phyloP scores from a whole-genome alignment of 1,140 invertebrate species.

The Drosophila lini region DNA sequence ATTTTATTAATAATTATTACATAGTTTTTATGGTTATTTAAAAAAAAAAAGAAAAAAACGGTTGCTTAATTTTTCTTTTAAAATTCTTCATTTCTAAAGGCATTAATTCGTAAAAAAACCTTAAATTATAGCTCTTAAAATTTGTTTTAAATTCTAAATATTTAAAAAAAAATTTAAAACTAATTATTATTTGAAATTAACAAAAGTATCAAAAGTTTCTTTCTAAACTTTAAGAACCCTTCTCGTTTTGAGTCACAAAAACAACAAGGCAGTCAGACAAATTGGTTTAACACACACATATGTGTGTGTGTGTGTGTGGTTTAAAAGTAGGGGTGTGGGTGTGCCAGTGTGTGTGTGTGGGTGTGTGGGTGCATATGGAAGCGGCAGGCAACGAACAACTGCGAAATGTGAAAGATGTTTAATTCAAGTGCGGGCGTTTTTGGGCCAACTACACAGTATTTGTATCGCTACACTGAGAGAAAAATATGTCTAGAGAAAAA shows the following conservation, averaged over 20 bases:
- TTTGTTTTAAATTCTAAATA: neutral
- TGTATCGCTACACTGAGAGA: conserved; percentile 3
- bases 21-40: too few relatives aligned
- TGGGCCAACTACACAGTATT: conserved; percentile 29
- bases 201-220: too few relatives aligned
- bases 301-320: neutral
- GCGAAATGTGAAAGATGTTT: conserved; percentile 66
- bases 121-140: neutral
- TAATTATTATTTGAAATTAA: neutral
- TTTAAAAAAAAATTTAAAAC: too few relatives aligned
- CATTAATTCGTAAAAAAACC: neutral
- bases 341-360: conserved; percentile 5
- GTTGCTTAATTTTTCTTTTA: neutral
- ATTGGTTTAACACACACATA: conserved; percentile 72
- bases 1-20: neutral
- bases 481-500: neutral
- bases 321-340: neutral
- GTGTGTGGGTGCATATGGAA: conserved; percentile 34
- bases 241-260: conserved; percentile 20
- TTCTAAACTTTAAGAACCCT: conserved; percentile 17
- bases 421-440: conserved; percentile 69
- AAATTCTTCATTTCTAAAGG: neutral
- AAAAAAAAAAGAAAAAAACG: neutral
- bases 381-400: conserved; percentile 43
- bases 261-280: conserved; percentile 67